Evolutionary conservation across 2,797 vertebrate species (phyloP).

Genomic region (Falco cherrug): DNA sequence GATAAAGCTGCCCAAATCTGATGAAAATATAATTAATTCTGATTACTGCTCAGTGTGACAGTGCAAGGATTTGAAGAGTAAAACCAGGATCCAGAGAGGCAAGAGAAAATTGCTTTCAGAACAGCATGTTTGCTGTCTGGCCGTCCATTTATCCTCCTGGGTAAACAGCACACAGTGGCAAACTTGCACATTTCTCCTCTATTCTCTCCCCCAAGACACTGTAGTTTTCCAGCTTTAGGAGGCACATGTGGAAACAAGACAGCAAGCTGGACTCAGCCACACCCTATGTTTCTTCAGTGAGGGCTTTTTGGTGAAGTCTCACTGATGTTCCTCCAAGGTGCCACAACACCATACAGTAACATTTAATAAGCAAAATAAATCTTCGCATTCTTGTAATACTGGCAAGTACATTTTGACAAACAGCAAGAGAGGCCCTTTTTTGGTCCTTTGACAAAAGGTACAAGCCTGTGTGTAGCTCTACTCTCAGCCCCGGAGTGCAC

Average conservation of each 20-base stretch:
- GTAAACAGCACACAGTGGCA: background rate
- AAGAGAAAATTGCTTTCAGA: background rate
- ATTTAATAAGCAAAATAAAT: background rate
- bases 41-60: background rate
- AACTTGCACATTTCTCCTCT: background rate
- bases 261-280: background rate
- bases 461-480: background rate
- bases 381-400: fast-evolving
- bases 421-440: background rate
- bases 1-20: too few species aligned
- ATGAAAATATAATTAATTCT: background rate
- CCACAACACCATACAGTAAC: background rate
- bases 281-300: fast-evolving
- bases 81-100: background rate
- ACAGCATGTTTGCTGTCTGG: fast-evolving
- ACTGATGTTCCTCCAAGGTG: background rate
- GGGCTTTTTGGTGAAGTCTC: background rate
- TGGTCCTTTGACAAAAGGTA: background rate
- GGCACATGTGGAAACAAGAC: background rate
- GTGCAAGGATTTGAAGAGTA: background rate
- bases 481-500: fast-evolving
- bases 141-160: background rate
- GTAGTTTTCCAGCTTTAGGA: background rate
- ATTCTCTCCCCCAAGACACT: background rate
- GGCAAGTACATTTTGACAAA: background rate